Percentiles rank a stretch among this genome's conserved stretches.
These are phyloP conservation scores for Pachypsylla venusta DNA, from an alignment of 1,140 invertebrate genomes.

Conservation along the genomic window DNA sequence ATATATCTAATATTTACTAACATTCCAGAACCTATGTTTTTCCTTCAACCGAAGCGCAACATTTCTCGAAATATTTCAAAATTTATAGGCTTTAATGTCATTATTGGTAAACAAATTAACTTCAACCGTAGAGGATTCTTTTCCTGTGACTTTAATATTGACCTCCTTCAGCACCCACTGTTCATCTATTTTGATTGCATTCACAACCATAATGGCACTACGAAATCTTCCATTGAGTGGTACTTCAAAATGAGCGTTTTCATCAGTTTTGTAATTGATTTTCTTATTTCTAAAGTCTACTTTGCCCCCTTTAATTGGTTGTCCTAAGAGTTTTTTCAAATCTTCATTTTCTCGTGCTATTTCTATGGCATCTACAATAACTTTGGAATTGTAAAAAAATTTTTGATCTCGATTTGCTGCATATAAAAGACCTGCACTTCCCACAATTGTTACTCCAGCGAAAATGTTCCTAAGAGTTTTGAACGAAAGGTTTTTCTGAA, in stretches of 20 bases:
- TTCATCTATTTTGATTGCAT: neutral
- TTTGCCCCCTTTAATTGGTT: neutral
- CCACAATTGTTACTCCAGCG: neutral
- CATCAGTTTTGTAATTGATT: neutral
- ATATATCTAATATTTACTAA: too few relatives aligned
- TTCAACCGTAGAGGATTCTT: too few relatives aligned
- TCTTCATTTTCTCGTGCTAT: neutral
- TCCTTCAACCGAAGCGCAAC: too few relatives aligned
- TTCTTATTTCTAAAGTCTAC: neutral
- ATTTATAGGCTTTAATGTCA: too few relatives aligned
- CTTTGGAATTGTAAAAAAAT: neutral
- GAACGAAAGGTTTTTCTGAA: neutral
- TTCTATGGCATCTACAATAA: neutral
- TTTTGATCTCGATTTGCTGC: neutral
- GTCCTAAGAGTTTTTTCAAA: neutral
- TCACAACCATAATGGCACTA: neutral
- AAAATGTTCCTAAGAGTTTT: neutral
- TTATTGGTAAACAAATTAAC: too few relatives aligned
- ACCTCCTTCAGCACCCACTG: neutral
- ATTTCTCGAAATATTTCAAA: too few relatives aligned
- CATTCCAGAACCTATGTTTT: too few relatives aligned
- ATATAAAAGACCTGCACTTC: neutral
- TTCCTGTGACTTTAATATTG: neutral
- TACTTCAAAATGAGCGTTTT: neutral
- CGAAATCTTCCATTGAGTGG: neutral